These are phyloP conservation scores for Tiliacea citrago DNA, from an alignment of 2,888 invertebrate species.

Conservation along the genomic window DNA sequence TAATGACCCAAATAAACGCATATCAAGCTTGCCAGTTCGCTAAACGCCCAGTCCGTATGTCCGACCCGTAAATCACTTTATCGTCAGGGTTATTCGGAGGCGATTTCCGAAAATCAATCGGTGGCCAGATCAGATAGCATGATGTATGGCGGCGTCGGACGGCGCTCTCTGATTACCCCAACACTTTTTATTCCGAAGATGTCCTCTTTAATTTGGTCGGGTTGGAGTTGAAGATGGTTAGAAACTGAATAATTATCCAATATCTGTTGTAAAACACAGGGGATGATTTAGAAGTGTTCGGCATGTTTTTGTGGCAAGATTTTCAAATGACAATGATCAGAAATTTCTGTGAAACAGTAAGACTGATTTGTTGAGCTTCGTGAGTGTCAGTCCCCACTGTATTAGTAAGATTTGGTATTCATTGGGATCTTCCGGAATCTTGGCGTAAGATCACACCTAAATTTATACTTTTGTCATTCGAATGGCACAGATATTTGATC, in stretches of 20 bases:
- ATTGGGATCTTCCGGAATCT: no score
- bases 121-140: slow-evolving; percentile 79
- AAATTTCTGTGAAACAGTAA: no score
- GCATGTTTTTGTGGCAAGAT: no score
- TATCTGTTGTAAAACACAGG: no score
- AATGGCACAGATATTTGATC: neutral
- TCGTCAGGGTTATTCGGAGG: slow-evolving; percentile 80
- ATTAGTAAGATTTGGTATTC: no score
- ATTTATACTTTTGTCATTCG: no score
- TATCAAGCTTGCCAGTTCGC: slow-evolving; percentile 17
- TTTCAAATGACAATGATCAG: no score
- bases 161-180: slow-evolving; percentile 38
- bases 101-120: slow-evolving; percentile 87
- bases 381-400: no score
- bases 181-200: slow-evolving; percentile 47
- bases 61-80: slow-evolving; percentile 82
- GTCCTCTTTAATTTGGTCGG: slow-evolving; percentile 47
- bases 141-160: slow-evolving; percentile 74
- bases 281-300: no score
- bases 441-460: no score
- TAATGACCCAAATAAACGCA: neutral
- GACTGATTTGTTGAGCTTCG: no score
- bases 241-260: no score
- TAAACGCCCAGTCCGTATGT: slow-evolving; percentile 65
- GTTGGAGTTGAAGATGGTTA: neutral